Base-by-base conservation (phyloP, 2,888 invertebrate genomes). In the Phortica magna region DNA sequence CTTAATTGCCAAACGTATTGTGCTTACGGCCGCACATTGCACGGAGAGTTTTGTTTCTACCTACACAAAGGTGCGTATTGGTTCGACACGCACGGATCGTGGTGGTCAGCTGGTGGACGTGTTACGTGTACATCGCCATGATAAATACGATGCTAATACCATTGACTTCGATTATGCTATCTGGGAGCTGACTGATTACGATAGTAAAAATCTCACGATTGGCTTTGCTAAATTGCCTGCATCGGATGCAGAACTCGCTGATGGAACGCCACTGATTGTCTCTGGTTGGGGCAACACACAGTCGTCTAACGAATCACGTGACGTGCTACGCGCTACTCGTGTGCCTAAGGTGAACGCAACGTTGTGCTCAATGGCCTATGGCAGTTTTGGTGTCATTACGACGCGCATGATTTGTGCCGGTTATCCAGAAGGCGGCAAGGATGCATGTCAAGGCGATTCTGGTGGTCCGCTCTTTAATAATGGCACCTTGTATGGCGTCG, bases 1-100 rank as follows among this genome's bases (percentile, higher is more conserved):
- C 0, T 89, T 93, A 72, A 89, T 93, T 53, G 88, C 87, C 6
- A 80, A 80, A 53, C 88, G 83, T 5, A 89, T 87, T 73, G 91
- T 92, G 2, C 78, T 93, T 6, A 93, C 92, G 0, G 93, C 93
- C 0, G 93, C 92, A 75, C 91, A 93, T 76, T 93, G 93, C 76
- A 89, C 89, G 1, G 82, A 83, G 14, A 86, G 83, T 42, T 73
- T 74, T 2, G 65, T 74, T 10, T 71, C 73, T 3, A 41, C 31
- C 5, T 41, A 57, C 4, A 64, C 87, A 6, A 81, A 79, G 17
- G 89, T 93, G 1, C 89, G 93, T 31, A 90, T 91, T 6, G 93
- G 93, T 0, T 91, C 93, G 4, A 86, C 90, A 2, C 80, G 83
- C 7, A 82, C 89, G 14, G 82, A 84, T 7, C 79, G 76, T 0